A percentile compares a stretch with the other conserved stretches of the same genome.
Conservation (phyloP, 2,888 invertebrate genomes). For the Diarsia rubi region DNA sequence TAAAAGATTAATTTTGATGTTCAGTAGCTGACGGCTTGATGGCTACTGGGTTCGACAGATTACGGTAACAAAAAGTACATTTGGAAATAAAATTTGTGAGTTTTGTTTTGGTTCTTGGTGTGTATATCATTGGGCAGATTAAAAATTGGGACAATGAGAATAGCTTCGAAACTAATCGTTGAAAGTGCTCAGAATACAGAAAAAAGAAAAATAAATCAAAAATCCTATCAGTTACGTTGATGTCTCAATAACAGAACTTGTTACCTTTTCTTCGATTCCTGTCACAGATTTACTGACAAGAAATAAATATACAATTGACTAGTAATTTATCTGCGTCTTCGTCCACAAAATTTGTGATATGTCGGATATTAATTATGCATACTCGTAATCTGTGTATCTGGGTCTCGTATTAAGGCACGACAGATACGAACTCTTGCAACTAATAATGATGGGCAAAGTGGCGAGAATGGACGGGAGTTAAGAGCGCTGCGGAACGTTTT, state of each 20-base stretch:
- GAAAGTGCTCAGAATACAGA: not conserved
- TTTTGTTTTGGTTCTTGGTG: not conserved
- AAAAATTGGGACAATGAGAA: not conserved
- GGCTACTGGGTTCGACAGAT: slow-evolving; percentile 55
- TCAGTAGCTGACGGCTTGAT: slow-evolving; percentile 48
- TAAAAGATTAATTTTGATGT: slow-evolving; percentile 65
- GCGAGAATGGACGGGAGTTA: no score
- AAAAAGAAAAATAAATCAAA: not conserved
- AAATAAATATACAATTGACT: no score
- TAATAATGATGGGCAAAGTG: no score
- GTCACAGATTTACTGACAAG: not conserved
- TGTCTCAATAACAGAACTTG: not conserved
- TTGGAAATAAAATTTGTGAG: slow-evolving; percentile 15
- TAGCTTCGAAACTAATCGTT: not conserved
- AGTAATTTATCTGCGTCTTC: no score
- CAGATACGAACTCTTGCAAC: no score
- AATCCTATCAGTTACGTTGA: not conserved
- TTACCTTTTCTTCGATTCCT: not conserved
- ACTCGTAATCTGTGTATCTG: no score
- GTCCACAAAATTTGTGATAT: no score
- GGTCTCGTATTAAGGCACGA: no score
- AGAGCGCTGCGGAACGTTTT: no score
- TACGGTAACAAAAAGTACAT: slow-evolving; percentile 23
- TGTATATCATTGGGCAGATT: not conserved
- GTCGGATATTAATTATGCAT: no score